Conservation (phyloP, 2,797 vertebrate species). For the Tadarida brasiliensis region DNA sequence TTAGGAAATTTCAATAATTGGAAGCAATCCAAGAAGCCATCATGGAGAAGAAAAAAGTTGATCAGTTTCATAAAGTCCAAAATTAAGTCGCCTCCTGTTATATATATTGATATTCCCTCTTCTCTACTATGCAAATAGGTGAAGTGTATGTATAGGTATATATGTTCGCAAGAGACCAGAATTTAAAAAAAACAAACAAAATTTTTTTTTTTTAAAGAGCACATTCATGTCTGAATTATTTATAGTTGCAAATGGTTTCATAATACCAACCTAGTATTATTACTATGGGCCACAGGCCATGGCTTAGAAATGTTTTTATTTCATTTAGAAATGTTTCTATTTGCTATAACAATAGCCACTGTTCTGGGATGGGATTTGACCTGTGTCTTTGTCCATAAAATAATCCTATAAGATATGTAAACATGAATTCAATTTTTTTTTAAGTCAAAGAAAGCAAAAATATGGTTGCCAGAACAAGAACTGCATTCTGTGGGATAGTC, state of each 20-base stretch:
- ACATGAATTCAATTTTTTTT: constrained; percentile 44
- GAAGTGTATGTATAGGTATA: background rate
- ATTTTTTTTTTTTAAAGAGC: constrained; percentile 16
- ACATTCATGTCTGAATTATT: constrained; percentile 64
- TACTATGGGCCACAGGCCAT: constrained; percentile 22
- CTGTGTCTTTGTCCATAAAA: constrained; percentile 76
- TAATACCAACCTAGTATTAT: constrained; percentile 50
- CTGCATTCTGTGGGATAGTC: constrained; percentile 77
- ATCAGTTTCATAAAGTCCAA: constrained; percentile 46
- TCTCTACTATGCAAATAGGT: constrained; percentile 55
- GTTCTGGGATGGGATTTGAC: constrained; percentile 61
- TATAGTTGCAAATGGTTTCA: constrained; percentile 62
- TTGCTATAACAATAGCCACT: constrained; percentile 42
- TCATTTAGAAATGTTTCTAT: constrained; percentile 70
- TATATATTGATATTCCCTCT: background rate
- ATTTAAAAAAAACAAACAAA: background rate
- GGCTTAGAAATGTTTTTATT: constrained; percentile 67
- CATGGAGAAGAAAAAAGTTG: background rate
- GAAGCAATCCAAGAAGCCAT: constrained; percentile 27
- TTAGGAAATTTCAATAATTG: background rate
- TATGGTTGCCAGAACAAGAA: constrained; percentile 65
- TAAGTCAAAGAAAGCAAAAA: constrained; percentile 73
- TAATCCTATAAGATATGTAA: constrained; percentile 36
- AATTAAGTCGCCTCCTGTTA: constrained; percentile 23
- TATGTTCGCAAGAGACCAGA: constrained; percentile 29